Conservation (phyloP, 2,888 invertebrate genomes). For the Sarcophaga subvicina region DNA sequence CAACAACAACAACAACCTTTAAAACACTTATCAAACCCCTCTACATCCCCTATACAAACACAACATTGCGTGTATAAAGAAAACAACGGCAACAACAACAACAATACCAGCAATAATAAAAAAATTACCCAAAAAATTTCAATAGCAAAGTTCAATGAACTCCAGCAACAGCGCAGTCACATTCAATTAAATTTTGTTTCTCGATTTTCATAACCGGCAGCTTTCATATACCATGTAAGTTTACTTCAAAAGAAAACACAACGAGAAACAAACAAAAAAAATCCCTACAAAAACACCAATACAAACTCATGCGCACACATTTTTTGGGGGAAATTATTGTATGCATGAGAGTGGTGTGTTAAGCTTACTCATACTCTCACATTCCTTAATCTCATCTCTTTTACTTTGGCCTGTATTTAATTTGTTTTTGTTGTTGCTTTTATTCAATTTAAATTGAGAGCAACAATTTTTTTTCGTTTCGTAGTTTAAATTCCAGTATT, state of each 20-base stretch:
- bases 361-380: not conserved
- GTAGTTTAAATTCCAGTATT: no score
- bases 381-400: not conserved
- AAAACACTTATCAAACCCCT: constrained; percentile 13
- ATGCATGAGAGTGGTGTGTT: constrained; percentile 19
- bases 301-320: constrained; percentile 67
- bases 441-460: no score
- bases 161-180: constrained; percentile 62
- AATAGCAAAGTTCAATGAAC: constrained; percentile 80
- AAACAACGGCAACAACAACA: constrained; percentile 32
- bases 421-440: no score
- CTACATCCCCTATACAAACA: not conserved
- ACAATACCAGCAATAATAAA: constrained; percentile 47
- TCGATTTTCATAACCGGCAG: constrained; percentile 24
- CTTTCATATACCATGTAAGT: constrained; percentile 30
- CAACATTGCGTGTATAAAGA: not conserved
- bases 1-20: constrained; percentile 5
- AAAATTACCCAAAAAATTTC: constrained; percentile 67
- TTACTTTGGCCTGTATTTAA: not conserved
- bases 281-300: constrained; percentile 19
- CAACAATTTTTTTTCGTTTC: no score
- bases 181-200: constrained; percentile 44
- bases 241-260: constrained; percentile 1
- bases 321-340: not conserved
- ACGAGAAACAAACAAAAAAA: not conserved